Conservation (phyloP, 1,140 invertebrate species). For the Lutraria rhynchaena region DNA sequence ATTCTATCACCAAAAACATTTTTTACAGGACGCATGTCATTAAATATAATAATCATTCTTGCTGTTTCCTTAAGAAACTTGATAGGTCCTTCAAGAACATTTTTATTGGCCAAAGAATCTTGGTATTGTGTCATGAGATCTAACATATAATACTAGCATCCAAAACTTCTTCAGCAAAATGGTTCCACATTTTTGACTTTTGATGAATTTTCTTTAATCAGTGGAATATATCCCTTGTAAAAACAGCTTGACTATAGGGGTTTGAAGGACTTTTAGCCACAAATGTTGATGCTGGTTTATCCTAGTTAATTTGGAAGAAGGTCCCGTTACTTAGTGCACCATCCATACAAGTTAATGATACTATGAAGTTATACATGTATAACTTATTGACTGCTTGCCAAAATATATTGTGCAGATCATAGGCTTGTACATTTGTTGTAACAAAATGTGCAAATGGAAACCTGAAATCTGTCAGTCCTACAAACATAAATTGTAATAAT, state of each 20-base stretch:
- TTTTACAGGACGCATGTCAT: conserved; percentile 10
- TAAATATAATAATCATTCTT: conserved; percentile 13
- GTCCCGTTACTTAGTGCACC: conserved; percentile 50
- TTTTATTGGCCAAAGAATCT: background rate
- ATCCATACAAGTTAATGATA: conserved; percentile 47
- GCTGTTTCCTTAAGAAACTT: conserved; percentile 22
- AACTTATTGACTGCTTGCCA: conserved; percentile 31
- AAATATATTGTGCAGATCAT: conserved; percentile 21
- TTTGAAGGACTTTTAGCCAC: background rate
- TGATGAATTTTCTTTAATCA: conserved; percentile 46
- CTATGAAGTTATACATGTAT: conserved; percentile 37
- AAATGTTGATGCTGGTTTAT: background rate
- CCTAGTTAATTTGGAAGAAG: conserved; percentile 23
- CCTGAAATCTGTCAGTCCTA: conserved; percentile 48
- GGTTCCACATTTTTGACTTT: conserved; percentile 33
- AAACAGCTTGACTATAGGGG: background rate
- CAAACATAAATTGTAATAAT: conserved; percentile 45
- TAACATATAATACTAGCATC: conserved; percentile 15
- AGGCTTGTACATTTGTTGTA: conserved; percentile 20
- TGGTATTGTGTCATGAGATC: conserved; percentile 21
- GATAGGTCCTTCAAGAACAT: background rate
- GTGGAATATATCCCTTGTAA: conserved; percentile 60
- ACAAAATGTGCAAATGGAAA: conserved; percentile 51
- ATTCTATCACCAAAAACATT: background rate
- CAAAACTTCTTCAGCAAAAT: conserved; percentile 24